Base-by-base conservation (phyloP, 2,888 invertebrate genomes). In the Chrysotoxum bicinctum region DNA sequence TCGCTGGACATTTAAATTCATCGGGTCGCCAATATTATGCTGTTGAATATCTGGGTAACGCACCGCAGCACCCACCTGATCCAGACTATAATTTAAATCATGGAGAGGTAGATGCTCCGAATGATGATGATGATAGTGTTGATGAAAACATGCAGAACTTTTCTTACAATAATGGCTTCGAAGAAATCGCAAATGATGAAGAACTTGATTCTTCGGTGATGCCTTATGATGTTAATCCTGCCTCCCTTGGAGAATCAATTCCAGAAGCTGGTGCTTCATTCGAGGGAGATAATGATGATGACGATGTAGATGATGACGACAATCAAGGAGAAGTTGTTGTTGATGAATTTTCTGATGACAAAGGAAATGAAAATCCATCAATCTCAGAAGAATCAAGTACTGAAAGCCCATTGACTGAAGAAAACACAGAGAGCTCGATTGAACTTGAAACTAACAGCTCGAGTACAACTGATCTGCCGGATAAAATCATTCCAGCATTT, bases 161-260 rank as follows among this genome's bases (percentile, higher is more conserved):
- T 30, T 76, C 73, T 21, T 80, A 80, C 32, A 62, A 73, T 14
- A 85, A 85, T 19, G 81, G 76, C 3, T 74, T 85, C 9, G 72
- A 77, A 0, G 80, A 62, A 50, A 50, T 81, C 43, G 54, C n/a
- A 32, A 69, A 81, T 68, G 85, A 85, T 40, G 69, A 73, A 40
- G 60, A 62, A 0, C 60, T 56, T 14, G 73, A 77, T 48, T 69
- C 8, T 2, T 64, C 69, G n/a, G 23, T 54, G 26, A 64, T 66
- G 32, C 52, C 76, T 3, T 16, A 43, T 3, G 30, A 66, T 68
- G 56, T 5, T 3, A 48, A 26, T 12, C 12, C 35, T 35, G n/a
- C 40, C 6, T n/a, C 40, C 14, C 14, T 1, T 10, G 50, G 26
- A 10, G 30, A 14, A 10, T n/a, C 54, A 10, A 7, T 37, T 8